A percentile compares a stretch with the other conserved stretches of the same genome.
phyloP scores from a whole-genome alignment of 2,113 vertebrate species.

The Aptenodytes forsteri region DNA sequence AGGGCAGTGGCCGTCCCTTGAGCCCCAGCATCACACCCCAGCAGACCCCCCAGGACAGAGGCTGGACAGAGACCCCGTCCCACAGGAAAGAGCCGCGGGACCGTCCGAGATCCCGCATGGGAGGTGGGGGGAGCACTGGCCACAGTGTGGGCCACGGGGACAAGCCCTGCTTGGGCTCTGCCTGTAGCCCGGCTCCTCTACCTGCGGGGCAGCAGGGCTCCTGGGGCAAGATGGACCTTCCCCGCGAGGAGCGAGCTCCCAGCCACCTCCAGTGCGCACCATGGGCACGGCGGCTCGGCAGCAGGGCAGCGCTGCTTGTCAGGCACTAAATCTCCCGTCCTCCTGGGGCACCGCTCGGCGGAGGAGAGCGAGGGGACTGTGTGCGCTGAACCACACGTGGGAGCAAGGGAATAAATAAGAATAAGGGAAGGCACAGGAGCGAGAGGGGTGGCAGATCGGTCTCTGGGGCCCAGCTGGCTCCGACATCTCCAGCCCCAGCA shows the following conservation, averaged over 20 bases:
- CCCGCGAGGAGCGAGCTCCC: rapidly evolving
- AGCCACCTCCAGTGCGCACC: rapidly evolving
- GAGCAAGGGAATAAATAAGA: background rate
- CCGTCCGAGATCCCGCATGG: rapidly evolving
- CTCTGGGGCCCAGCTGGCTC: background rate
- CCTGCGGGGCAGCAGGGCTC: background rate
- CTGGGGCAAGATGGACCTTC: background rate
- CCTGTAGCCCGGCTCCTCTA: background rate
- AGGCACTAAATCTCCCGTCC: background rate
- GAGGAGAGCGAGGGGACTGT: background rate
- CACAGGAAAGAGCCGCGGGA: background rate
- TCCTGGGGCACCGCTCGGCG: background rate
- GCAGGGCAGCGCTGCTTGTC: background rate
- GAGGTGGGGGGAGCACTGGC: rapidly evolving
- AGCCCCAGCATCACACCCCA: background rate
- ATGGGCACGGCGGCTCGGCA: background rate
- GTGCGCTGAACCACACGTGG: background rate
- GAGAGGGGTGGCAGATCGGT: background rate
- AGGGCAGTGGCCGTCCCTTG: rapidly evolving
- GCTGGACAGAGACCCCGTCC: background rate
- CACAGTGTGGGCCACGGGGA: rapidly evolving
- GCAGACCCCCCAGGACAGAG: rapidly evolving
- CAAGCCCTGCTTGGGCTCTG: too few relatives aligned
- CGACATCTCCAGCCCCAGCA: background rate
- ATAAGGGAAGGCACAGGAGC: background rate